Evolutionary conservation across 2,113 vertebrate genomes (phyloP).

Genomic region (Fulica atra): DNA sequence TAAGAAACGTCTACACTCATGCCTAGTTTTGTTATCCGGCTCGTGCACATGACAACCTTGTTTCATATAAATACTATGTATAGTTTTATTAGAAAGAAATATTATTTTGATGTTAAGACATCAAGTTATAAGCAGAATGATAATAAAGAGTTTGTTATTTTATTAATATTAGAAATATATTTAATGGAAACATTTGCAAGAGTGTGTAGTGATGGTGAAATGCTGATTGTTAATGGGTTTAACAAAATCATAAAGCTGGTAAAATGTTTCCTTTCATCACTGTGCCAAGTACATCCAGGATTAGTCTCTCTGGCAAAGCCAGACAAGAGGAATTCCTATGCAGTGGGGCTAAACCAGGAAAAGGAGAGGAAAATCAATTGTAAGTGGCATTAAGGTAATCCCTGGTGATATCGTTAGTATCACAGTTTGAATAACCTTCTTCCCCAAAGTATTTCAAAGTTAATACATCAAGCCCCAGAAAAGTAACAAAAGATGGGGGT

Average conservation of each 20-base stretch:
- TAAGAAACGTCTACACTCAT: background rate
- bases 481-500: background rate
- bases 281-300: background rate
- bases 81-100: slow-evolving; percentile 59
- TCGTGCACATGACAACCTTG: slow-evolving; percentile 6
- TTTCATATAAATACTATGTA: slow-evolving; percentile 40
- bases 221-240: background rate
- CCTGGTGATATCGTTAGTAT: background rate
- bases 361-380: background rate
- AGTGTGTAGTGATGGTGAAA: background rate
- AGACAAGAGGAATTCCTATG: background rate
- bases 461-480: background rate
- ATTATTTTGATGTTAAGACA: slow-evolving; percentile 58
- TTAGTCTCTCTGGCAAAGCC: background rate
- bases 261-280: background rate
- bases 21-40: background rate
- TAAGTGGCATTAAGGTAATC: background rate
- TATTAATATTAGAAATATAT: slow-evolving; percentile 63
- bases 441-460: background rate
- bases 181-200: slow-evolving; percentile 57
- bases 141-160: slow-evolving; percentile 50
- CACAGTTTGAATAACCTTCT: background rate
- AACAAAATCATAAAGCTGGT: background rate
- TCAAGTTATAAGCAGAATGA: slow-evolving; percentile 46
- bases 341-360: background rate